phyloP scores from a whole-genome alignment of 1,140 invertebrate genomes.

The Tetragonula clypearis region DNA sequence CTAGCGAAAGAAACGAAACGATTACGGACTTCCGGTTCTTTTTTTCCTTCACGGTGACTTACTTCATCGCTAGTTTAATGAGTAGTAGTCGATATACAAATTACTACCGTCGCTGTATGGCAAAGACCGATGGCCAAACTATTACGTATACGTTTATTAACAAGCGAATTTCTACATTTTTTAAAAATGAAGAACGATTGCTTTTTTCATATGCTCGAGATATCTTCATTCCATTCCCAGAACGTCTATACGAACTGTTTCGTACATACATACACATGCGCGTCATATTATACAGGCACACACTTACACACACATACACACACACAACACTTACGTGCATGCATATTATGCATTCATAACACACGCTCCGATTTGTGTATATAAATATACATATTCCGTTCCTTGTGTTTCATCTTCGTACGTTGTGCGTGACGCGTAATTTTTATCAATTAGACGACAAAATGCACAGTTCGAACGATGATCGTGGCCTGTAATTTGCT shows the following conservation, averaged over 20 bases:
- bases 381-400: slow-evolving; percentile 62
- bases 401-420: slow-evolving; percentile 63
- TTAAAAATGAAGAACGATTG: slow-evolving; percentile 19
- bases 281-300: slow-evolving; percentile 31
- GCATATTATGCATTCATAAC: slow-evolving; percentile 36
- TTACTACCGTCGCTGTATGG: slow-evolving; percentile 14
- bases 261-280: slow-evolving; percentile 60
- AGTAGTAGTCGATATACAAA: slow-evolving; percentile 20
- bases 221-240: slow-evolving; percentile 48
- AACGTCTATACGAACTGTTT: slow-evolving; percentile 57
- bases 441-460: not conserved
- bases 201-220: slow-evolving; percentile 29
- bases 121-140: slow-evolving; percentile 37
- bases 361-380: slow-evolving; percentile 49
- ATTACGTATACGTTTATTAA: slow-evolving; percentile 38
- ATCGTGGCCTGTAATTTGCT: not conserved
- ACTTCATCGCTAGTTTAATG: not conserved
- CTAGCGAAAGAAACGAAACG: not conserved
- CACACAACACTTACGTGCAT: slow-evolving; percentile 35
- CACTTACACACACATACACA: not conserved
- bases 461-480: not conserved
- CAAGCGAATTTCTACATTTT: slow-evolving; percentile 53
- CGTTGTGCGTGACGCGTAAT: slow-evolving; percentile 28
- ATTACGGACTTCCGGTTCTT: slow-evolving; percentile 24
- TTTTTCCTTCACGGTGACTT: slow-evolving; percentile 18